A percentile compares a stretch with the other conserved stretches of the same genome.
These are phyloP conservation scores for Ectemnius continuus DNA, from an alignment of 2,888 invertebrate species.

Conservation along the genomic window DNA sequence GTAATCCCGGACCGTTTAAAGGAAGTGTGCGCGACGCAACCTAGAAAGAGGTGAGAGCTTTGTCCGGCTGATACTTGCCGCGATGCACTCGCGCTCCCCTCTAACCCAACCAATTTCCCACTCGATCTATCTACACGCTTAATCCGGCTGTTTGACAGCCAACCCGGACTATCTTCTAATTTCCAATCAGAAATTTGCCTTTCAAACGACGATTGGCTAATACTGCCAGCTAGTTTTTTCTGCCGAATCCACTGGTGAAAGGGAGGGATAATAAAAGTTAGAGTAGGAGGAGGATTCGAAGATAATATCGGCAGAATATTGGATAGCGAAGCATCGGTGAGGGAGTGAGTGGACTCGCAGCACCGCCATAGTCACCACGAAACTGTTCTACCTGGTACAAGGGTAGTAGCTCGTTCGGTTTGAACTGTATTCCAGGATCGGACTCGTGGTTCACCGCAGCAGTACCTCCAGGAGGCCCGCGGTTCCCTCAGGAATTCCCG, in stretches of 20 bases:
- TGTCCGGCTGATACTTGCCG: slow-evolving; percentile 25
- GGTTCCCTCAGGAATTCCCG: slow-evolving; percentile 69
- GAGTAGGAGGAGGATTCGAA: slow-evolving; percentile 2
- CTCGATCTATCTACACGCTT: not conserved
- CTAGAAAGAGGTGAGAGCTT: slow-evolving; percentile 25
- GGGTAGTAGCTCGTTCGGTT: slow-evolving; percentile 83
- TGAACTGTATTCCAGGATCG: slow-evolving; percentile 83
- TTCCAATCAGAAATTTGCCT: too few relatives aligned
- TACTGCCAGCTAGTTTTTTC: too few relatives aligned
- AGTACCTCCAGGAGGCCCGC: slow-evolving; percentile 88
- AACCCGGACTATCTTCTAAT: too few relatives aligned
- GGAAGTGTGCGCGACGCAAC: slow-evolving; percentile 23
- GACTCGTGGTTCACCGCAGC: slow-evolving; percentile 87
- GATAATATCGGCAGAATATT: slow-evolving; percentile 7
- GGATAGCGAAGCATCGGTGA: slow-evolving; percentile 2
- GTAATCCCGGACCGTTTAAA: slow-evolving; percentile 53
- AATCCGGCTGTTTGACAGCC: too few relatives aligned
- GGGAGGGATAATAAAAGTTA: not conserved
- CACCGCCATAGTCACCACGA: slow-evolving; percentile 86
- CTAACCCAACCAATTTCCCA: slow-evolving; percentile 33
- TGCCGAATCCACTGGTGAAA: too few relatives aligned
- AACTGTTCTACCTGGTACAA: slow-evolving; percentile 85
- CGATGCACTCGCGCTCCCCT: slow-evolving; percentile 26
- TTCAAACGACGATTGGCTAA: too few relatives aligned
- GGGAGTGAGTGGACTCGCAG: slow-evolving; percentile 76